These are phyloP conservation scores for Sebastes melanostomus DNA, from an alignment of 2,797 vertebrate species.

Conservation along the genomic window DNA sequence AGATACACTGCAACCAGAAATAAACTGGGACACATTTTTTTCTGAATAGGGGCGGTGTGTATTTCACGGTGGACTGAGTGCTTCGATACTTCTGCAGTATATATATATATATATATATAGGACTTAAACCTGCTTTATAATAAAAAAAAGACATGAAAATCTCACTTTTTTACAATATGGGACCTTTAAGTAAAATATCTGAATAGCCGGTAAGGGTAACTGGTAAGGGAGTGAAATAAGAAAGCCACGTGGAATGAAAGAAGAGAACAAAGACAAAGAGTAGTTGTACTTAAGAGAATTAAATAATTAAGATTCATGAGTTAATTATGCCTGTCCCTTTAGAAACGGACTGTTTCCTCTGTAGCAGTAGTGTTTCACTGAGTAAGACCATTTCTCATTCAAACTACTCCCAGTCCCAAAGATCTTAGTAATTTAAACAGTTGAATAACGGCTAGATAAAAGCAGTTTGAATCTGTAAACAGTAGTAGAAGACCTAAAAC, in stretches of 20 bases:
- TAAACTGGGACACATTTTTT: too few species aligned
- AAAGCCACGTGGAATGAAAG: background rate
- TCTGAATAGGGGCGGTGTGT: too few species aligned
- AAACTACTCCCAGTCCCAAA: background rate
- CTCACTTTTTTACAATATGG: too few species aligned
- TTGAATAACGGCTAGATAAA: background rate
- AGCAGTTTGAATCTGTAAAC: background rate
- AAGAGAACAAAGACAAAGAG: background rate
- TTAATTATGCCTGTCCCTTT: background rate
- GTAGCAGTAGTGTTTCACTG: background rate
- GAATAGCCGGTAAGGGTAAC: too few species aligned
- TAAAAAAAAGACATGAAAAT: too few species aligned
- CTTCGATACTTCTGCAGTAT: too few species aligned
- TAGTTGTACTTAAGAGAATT: background rate
- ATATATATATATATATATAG: too few species aligned
- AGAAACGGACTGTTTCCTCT: background rate
- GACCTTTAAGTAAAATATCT: background rate
- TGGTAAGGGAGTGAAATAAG: background rate
- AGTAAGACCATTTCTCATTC: background rate
- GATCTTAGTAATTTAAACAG: background rate
- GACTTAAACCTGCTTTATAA: too few species aligned
- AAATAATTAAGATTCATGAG: background rate
- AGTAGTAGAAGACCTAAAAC: background rate
- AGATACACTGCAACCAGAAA: too few species aligned
- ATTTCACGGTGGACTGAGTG: too few species aligned